Percentiles rank a stretch among this genome's conserved stretches.
These are phyloP conservation scores for Ispidina picta DNA, from an alignment of 2,797 vertebrate species.

Conservation along the genomic window DNA sequence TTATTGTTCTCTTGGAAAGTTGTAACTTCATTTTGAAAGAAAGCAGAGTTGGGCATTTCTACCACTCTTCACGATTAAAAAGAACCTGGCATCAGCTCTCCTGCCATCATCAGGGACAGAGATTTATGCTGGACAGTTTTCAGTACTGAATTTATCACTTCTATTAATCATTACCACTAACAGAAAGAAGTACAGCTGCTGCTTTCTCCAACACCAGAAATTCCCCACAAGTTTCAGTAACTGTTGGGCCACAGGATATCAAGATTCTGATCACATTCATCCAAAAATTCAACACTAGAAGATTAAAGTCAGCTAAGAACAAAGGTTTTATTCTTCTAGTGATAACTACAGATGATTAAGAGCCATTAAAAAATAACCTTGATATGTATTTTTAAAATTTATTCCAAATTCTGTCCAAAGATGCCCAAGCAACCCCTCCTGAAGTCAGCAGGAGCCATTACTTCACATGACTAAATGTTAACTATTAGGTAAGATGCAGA, in stretches of 20 bases:
- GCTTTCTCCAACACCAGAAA: neutral
- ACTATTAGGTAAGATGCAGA: neutral
- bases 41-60: neutral
- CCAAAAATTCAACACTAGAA: neutral
- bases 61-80: neutral
- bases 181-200: neutral
- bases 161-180: neutral
- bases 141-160: neutral
- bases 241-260: neutral
- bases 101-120: neutral
- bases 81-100: neutral
- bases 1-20: neutral
- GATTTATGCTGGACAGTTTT: neutral
- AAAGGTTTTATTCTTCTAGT: neutral
- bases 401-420: neutral
- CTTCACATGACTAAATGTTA: neutral
- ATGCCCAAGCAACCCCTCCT: neutral
- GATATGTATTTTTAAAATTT: neutral
- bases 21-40: neutral
- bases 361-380: neutral
- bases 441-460: neutral
- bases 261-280: neutral
- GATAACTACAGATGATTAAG: neutral
- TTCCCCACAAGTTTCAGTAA: neutral
- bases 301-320: neutral